A percentile compares a stretch with the other conserved stretches of the same genome.
phyloP scores from a whole-genome alignment of 2,888 invertebrate genomes.

The Acronicta alni region DNA sequence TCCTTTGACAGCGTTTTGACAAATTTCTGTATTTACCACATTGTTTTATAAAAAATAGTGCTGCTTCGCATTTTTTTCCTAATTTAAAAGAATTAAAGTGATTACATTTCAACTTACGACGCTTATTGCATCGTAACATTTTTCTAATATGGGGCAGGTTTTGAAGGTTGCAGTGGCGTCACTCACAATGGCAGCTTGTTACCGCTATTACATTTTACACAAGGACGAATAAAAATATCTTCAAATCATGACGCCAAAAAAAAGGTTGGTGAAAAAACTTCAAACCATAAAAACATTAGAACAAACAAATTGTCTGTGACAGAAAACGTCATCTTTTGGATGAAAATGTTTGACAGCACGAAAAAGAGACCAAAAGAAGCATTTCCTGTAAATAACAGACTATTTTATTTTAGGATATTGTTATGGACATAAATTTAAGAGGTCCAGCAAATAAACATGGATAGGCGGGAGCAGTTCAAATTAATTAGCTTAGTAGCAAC shows the following conservation, averaged over 20 bases:
- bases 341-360: slow-evolving; percentile 48
- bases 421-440: slow-evolving; percentile 60
- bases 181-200: slow-evolving; percentile 64
- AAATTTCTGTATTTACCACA: slow-evolving; percentile 3
- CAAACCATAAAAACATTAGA: slow-evolving; percentile 20
- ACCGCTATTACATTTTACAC: slow-evolving; percentile 51
- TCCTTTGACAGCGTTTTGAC: slow-evolving; percentile 1
- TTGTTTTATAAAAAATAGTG: slow-evolving; percentile 5
- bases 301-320: slow-evolving; percentile 25
- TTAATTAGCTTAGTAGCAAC: slow-evolving; percentile 71
- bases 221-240: slow-evolving; percentile 37
- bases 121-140: neutral
- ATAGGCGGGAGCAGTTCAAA: slow-evolving; percentile 73
- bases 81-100: neutral
- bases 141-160: slow-evolving; percentile 59
- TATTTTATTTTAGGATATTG: slow-evolving; percentile 40
- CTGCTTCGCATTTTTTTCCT: no score
- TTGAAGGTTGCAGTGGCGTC: slow-evolving; percentile 62
- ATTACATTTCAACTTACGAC: neutral
- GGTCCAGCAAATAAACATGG: slow-evolving; percentile 66
- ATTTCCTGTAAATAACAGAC: slow-evolving; percentile 6
- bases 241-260: neutral
- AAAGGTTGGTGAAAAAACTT: slow-evolving; percentile 10
- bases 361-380: slow-evolving; percentile 27
- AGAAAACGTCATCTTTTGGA: slow-evolving; percentile 25